Conservation (phyloP, 2,797 vertebrate species). For the Hydrophis major region DNA sequence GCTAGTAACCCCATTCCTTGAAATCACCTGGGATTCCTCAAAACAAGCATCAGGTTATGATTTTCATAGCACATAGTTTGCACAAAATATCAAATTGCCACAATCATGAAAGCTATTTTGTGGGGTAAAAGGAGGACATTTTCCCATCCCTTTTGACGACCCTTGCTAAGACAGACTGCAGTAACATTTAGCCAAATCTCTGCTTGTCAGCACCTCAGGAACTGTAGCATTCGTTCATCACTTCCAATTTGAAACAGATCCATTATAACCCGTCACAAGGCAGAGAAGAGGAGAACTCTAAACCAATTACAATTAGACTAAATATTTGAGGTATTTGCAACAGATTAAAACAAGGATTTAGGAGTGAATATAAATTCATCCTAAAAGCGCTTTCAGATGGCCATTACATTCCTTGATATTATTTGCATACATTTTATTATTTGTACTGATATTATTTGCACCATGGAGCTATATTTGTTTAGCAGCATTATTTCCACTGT, state of each 20-base stretch:
- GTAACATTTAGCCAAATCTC: not conserved
- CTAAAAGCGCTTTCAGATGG: not conserved
- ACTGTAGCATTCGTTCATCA: not conserved
- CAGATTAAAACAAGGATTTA: not conserved
- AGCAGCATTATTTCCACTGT: slow-evolving; percentile 40
- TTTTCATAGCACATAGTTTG: not conserved
- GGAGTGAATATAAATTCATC: not conserved
- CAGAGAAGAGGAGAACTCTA: not conserved
- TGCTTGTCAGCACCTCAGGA: no score
- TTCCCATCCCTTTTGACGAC: not conserved
- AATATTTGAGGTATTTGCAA: not conserved
- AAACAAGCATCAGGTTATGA: not conserved
- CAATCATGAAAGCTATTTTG: not conserved
- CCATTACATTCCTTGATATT: slow-evolving; percentile 15
- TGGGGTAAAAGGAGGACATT: not conserved
- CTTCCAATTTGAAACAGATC: not conserved
- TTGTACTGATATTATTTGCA: not conserved
- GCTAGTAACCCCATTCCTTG: not conserved
- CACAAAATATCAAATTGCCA: not conserved
- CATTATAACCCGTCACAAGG: not conserved
- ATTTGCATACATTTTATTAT: slow-evolving; percentile 9
- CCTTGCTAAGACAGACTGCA: no score
- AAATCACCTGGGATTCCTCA: not conserved
- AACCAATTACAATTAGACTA: not conserved
- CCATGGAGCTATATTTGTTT: slow-evolving; percentile 18